Evolutionary conservation across 2,113 vertebrate genomes (phyloP).

Genomic region (Limanda limanda): DNA sequence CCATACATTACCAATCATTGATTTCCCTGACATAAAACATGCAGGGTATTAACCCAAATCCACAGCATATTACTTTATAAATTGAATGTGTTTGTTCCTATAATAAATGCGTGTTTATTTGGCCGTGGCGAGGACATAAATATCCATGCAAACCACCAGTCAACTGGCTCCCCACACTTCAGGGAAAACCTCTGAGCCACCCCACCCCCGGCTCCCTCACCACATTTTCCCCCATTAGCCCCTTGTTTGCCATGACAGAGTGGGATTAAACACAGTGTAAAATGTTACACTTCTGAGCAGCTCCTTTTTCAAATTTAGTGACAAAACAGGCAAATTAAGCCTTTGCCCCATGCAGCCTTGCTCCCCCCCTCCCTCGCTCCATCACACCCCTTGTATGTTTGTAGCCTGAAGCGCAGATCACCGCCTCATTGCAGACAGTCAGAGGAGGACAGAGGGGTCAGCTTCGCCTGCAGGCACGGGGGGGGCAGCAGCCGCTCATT

Average conservation of each 20-base stretch:
- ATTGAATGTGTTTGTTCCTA: background rate
- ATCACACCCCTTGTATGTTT: slow-evolving; percentile 50
- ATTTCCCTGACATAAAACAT: background rate
- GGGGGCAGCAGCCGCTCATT: slow-evolving; percentile 40
- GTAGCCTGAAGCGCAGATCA: slow-evolving; percentile 75
- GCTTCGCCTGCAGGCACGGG: slow-evolving; percentile 71
- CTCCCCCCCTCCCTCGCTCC: slow-evolving; percentile 12
- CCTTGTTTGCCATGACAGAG: slow-evolving; percentile 68
- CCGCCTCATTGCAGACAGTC: slow-evolving; percentile 66
- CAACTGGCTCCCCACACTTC: slow-evolving; percentile 33
- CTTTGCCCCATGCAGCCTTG: slow-evolving; percentile 63
- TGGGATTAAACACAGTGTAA: slow-evolving; percentile 75
- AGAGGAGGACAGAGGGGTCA: slow-evolving; percentile 68
- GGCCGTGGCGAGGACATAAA: slow-evolving; percentile 19
- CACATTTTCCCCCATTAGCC: slow-evolving; percentile 67
- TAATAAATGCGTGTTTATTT: slow-evolving; percentile 12
- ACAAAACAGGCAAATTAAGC: slow-evolving; percentile 78
- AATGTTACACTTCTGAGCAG: slow-evolving; percentile 64
- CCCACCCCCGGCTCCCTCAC: slow-evolving; percentile 21
- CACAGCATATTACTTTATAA: background rate
- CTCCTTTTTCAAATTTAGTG: slow-evolving; percentile 63
- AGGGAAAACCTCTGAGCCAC: slow-evolving; percentile 33
- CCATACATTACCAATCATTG: background rate
- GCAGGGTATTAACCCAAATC: background rate
- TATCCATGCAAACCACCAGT: slow-evolving; percentile 33